These are phyloP conservation scores for Pollenia labialis DNA, from an alignment of 2,888 invertebrate species.

Conservation along the genomic window DNA sequence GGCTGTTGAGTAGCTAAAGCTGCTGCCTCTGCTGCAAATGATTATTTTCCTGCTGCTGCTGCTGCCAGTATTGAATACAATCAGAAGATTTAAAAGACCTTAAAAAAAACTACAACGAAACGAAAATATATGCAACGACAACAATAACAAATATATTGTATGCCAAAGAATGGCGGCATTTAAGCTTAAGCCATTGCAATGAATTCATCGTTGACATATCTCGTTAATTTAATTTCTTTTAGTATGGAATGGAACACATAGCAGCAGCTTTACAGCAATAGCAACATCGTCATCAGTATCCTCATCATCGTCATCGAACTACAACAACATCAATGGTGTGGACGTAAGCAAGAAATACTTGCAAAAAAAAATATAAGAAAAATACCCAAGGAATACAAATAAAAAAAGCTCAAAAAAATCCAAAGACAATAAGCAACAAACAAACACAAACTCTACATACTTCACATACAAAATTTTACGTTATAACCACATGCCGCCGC, in stretches of 20 bases:
- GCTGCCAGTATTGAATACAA: constrained; percentile 19
- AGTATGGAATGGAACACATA: constrained; percentile 77
- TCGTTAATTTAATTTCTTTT: constrained; percentile 84
- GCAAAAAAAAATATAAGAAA: constrained; percentile 27
- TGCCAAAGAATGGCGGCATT: constrained; percentile 82
- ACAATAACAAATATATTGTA: constrained; percentile 74
- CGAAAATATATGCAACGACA: constrained; percentile 63
- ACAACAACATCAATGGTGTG: constrained; percentile 72
- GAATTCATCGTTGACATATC: constrained; percentile 84
- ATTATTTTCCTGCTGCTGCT: constrained; percentile 37
- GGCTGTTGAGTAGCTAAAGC: constrained; percentile 49
- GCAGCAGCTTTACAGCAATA: constrained; percentile 40
- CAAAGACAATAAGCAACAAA: constrained; percentile 61
- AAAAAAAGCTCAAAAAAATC: constrained; percentile 13
- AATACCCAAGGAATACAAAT: constrained; percentile 41
- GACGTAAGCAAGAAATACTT: constrained; percentile 61
- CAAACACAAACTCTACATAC: constrained; percentile 67
- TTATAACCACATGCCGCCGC: constrained; percentile 71
- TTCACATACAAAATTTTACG: constrained; percentile 63
- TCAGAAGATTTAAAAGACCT: constrained; percentile 38
- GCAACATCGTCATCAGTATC: constrained; percentile 8
- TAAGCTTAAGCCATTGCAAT: constrained; percentile 83
- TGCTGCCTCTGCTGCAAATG: constrained; percentile 15
- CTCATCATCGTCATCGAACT: constrained; percentile 61
- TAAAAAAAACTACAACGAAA: constrained; percentile 49